These are phyloP conservation scores for Galerucella nymphaeae DNA, from an alignment of 2,888 invertebrate genomes.

Conservation along the genomic window DNA sequence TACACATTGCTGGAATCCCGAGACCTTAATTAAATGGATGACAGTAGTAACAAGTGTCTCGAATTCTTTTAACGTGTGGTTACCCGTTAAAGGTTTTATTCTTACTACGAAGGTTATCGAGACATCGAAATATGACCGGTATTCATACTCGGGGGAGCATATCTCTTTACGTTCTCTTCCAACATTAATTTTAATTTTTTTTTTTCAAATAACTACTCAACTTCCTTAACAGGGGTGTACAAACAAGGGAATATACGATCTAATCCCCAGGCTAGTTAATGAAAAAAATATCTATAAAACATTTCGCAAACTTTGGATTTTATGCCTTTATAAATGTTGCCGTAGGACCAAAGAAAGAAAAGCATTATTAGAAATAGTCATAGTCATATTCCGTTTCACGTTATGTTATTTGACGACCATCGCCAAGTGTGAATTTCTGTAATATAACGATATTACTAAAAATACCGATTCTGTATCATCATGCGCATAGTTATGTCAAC, in stretches of 20 bases:
- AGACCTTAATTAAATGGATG: slow-evolving; percentile 42
- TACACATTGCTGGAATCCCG: slow-evolving; percentile 49
- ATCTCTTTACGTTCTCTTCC: slow-evolving; percentile 15
- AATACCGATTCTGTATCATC: too few species aligned
- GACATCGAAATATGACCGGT: slow-evolving; percentile 12
- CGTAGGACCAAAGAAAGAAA: too few species aligned
- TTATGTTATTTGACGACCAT: too few species aligned
- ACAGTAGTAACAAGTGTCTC: slow-evolving; percentile 38
- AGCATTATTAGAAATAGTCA: too few species aligned
- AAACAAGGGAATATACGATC: neutral
- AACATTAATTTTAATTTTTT: slow-evolving; percentile 17
- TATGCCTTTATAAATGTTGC: too few species aligned
- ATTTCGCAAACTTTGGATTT: too few species aligned
- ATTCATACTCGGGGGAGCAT: slow-evolving; percentile 29
- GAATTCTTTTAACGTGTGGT: slow-evolving; percentile 36
- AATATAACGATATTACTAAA: too few species aligned
- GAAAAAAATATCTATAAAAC: neutral
- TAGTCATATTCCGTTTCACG: too few species aligned
- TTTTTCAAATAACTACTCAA: neutral
- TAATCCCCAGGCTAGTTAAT: neutral
- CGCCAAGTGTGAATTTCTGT: too few species aligned
- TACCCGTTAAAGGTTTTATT: slow-evolving; percentile 28
- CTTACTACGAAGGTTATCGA: slow-evolving; percentile 19
- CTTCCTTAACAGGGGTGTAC: neutral
- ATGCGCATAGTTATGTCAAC: too few species aligned